Conservation (phyloP, 2,888 invertebrate species). For the Calliopum simillimum region DNA sequence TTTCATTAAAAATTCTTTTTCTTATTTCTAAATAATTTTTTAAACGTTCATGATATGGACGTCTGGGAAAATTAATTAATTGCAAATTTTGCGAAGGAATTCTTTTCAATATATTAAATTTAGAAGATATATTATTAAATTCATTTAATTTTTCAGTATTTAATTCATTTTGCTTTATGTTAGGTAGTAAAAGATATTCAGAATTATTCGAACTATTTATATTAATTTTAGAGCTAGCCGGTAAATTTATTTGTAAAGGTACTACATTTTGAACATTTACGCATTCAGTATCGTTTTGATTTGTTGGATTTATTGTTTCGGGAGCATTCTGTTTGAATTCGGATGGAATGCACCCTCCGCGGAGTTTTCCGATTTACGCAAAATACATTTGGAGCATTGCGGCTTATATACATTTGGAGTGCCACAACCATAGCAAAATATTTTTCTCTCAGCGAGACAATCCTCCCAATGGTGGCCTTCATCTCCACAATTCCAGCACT, state of each 20-base stretch:
- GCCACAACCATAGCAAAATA: constrained; percentile 35
- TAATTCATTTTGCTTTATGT: too few species aligned
- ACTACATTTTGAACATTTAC: too few species aligned
- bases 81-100: too few species aligned
- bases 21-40: too few species aligned
- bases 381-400: constrained; percentile 20
- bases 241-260: background rate
- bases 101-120: background rate
- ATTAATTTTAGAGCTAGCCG: background rate
- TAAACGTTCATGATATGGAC: too few species aligned
- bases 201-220: too few species aligned
- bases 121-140: background rate
- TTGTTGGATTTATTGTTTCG: background rate
- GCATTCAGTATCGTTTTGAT: background rate
- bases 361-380: constrained; percentile 13
- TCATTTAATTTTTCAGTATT: background rate
- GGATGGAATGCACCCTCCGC: background rate
- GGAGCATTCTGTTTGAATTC: background rate
- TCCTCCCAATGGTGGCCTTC: constrained; percentile 25
- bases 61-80: too few species aligned
- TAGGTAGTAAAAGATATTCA: too few species aligned
- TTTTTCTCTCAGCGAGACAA: constrained; percentile 14
- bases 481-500: constrained; percentile 12
- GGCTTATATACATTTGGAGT: constrained; percentile 20
- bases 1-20: too few species aligned